Base-by-base conservation (phyloP, 2,888 invertebrate species). In the Machimus rusticus region DNA sequence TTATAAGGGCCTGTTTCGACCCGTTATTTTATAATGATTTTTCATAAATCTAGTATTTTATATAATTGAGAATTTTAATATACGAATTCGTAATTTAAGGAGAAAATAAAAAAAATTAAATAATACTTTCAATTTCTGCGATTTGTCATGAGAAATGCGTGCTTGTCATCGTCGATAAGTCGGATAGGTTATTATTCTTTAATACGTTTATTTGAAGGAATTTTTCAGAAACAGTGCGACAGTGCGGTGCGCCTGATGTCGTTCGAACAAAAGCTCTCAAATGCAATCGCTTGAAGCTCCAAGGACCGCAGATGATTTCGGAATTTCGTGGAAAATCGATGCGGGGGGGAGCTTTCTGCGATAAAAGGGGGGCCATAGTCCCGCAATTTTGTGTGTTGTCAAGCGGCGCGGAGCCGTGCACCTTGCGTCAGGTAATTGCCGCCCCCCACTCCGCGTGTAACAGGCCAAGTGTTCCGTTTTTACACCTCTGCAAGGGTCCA, bases 301-400 rank as follows among this genome's bases (percentile, higher is more conserved):
- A 79, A 79, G 79, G 46, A 79, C 79, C 79, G 51, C 79, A 79
- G 51, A 51, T 79, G 79, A 79, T 51, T 79, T 51, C n/a, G n/a
- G 51, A 51, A 46, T 28, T 28, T 46, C 16, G 79, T 46, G 79
- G 43, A 79, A 79, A 79, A 79, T 79, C 79, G 79, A 79, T 79
- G 14, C 6, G 14, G 28, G 23, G 66, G 19, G 19, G 51, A 78
- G 78, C 51, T 79, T 79, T 79, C n/a, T n/a, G 39, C 51, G 23
- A 1, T 0, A 8, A 12, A 2, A 28, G 66, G 5, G 51, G 5
- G 5, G n/a, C n/a, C 46, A n/a, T 34, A 34, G 16, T 19, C 57
- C 66, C 19, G 23, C 12, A 66, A 66, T n/a, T 46, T 12, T 66
- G 66, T 31, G 23, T 79, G 79, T 79, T 79, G 79, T 79, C 79